Percentiles rank a stretch among this genome's conserved stretches.
phyloP scores from a whole-genome alignment of 2,888 invertebrate genomes.

The Embidobia sp. region DNA sequence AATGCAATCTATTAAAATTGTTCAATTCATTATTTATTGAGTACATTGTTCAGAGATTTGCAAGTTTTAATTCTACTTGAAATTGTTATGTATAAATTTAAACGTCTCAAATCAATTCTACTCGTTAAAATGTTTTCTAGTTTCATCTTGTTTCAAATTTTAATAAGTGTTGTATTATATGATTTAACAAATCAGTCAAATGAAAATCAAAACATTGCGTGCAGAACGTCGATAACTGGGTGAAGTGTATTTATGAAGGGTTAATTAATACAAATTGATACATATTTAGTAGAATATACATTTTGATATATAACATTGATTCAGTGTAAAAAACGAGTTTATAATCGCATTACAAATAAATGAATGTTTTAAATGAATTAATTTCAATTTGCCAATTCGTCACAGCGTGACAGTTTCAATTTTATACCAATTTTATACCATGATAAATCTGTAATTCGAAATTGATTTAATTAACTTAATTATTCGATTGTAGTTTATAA shows the following conservation, averaged over 20 bases:
- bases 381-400: constrained; percentile 30
- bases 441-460: constrained; percentile 44
- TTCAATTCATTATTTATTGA: constrained; percentile 3
- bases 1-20: constrained; percentile 1
- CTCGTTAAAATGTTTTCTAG: too few relatives aligned
- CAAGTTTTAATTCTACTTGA: constrained; percentile 1
- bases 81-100: too few relatives aligned
- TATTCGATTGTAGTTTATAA: constrained; percentile 38
- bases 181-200: too few relatives aligned
- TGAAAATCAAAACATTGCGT: too few relatives aligned
- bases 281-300: background rate
- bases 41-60: constrained; percentile 3
- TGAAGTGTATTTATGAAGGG: background rate
- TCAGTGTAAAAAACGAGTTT: too few relatives aligned
- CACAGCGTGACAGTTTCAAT: constrained; percentile 36
- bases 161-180: too few relatives aligned
- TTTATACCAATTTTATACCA: constrained; percentile 28
- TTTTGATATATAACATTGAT: too few relatives aligned
- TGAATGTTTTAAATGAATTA: constrained; percentile 26
- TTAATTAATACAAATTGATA: too few relatives aligned
- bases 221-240: too few relatives aligned
- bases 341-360: constrained; percentile 7
- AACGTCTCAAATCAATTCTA: too few relatives aligned
- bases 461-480: constrained; percentile 47
- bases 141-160: too few relatives aligned